phyloP scores from a whole-genome alignment of 2,113 vertebrate genomes.

The Alethe diademata region DNA sequence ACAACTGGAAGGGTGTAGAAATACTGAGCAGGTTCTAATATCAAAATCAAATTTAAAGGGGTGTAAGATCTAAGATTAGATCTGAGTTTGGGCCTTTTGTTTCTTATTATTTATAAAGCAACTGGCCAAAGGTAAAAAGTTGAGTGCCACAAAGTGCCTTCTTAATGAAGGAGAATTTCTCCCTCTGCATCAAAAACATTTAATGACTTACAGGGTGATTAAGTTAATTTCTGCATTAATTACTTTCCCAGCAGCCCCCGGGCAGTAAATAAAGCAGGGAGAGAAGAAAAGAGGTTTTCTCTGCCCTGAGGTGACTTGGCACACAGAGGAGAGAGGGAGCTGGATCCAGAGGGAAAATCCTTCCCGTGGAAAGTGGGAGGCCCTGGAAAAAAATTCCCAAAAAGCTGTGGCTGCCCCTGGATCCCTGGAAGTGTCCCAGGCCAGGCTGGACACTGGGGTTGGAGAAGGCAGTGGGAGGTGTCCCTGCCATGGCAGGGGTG shows the following conservation, averaged over 20 bases:
- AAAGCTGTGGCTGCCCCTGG: not conserved
- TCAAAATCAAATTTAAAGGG: not conserved
- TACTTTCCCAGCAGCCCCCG: not conserved
- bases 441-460: not conserved
- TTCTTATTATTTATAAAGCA: not conserved
- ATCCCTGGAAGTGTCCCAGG: not conserved
- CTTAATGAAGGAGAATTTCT: not conserved
- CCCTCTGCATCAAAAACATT: not conserved
- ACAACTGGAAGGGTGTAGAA: not conserved
- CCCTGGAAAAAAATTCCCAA: not conserved
- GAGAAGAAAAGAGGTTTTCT: not conserved
- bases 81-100: not conserved
- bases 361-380: not conserved
- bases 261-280: not conserved
- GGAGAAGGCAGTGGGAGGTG: not conserved
- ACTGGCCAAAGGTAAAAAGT: not conserved
- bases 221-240: constrained; percentile 27
- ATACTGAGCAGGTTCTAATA: not conserved
- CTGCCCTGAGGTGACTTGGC: not conserved
- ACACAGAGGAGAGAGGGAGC: not conserved
- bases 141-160: not conserved
- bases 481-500: not conserved
- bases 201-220: constrained; percentile 4
- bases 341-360: not conserved
- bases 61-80: not conserved